These are phyloP conservation scores for Agrotis ipsilon DNA, from an alignment of 2,888 invertebrate genomes.

Conservation along the genomic window DNA sequence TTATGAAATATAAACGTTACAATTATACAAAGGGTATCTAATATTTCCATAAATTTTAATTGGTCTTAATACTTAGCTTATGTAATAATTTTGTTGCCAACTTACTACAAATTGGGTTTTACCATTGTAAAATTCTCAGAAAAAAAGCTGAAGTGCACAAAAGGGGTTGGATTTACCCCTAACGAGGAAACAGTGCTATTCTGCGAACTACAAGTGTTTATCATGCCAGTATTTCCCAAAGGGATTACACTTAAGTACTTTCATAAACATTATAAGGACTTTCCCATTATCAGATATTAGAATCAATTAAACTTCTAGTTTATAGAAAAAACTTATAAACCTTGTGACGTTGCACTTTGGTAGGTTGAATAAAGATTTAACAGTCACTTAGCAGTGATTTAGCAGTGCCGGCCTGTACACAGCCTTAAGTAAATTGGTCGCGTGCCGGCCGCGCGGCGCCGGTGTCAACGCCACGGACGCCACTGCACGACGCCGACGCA, in stretches of 20 bases:
- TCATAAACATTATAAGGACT: slow-evolving; percentile 34
- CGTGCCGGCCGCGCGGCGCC: slow-evolving; percentile 84
- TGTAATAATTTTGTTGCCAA: not conserved
- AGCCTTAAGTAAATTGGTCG: slow-evolving; percentile 84
- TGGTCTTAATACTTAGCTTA: not conserved
- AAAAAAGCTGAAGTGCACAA: not conserved
- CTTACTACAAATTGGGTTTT: slow-evolving; percentile 13
- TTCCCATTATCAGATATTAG: slow-evolving; percentile 15
- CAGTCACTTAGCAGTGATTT: slow-evolving; percentile 64
- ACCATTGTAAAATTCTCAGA: slow-evolving; percentile 25
- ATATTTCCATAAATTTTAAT: not conserved
- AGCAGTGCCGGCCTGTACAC: slow-evolving; percentile 53
- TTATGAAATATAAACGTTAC: no score
- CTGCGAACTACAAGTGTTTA: slow-evolving; percentile 39
- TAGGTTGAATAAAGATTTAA: slow-evolving; percentile 50
- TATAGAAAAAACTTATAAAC: slow-evolving; percentile 31
- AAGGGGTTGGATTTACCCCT: slow-evolving; percentile 35
- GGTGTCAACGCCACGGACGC: slow-evolving; percentile 80
- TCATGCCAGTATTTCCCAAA: slow-evolving; percentile 16
- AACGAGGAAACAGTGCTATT: slow-evolving; percentile 23
- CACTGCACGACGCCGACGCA: slow-evolving; percentile 74
- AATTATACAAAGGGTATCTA: not conserved
- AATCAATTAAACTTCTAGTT: slow-evolving; percentile 17
- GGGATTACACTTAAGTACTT: no score
- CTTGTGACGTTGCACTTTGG: slow-evolving; percentile 19